These are phyloP conservation scores for Phymanthus crucifer DNA, from an alignment of 92 coral and sea anemone species.

Conservation along the genomic window DNA sequence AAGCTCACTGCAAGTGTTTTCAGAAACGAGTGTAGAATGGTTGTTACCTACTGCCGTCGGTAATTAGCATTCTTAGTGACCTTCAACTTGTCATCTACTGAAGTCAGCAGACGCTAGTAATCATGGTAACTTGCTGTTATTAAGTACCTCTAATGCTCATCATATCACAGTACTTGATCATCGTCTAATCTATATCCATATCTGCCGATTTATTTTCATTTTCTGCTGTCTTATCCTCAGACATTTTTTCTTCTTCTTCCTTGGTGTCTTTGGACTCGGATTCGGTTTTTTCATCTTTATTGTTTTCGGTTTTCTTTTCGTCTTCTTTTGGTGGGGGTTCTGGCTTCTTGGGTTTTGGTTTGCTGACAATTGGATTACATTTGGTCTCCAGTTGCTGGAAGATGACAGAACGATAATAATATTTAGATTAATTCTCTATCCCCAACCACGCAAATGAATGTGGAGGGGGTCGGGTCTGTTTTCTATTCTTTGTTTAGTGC, in stretches of 20 bases:
- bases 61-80: too few relatives aligned
- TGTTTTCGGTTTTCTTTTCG: conserved; percentile 64
- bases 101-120: too few relatives aligned
- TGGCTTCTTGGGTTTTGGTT: conserved; percentile 86
- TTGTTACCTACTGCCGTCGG: too few relatives aligned
- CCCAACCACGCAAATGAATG: too few relatives aligned
- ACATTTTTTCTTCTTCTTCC: conserved; percentile 25
- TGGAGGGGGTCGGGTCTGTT: too few relatives aligned
- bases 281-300: conserved; percentile 20
- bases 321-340: conserved; percentile 92
- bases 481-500: too few relatives aligned
- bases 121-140: too few relatives aligned
- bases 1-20: too few relatives aligned
- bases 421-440: too few relatives aligned
- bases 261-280: conserved; percentile 20
- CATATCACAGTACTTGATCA: neutral
- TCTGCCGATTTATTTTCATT: conserved; percentile 31
- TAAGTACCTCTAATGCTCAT: too few relatives aligned
- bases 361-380: conserved; percentile 80
- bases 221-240: conserved; percentile 37
- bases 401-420: neutral
- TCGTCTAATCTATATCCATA: conserved; percentile 40
- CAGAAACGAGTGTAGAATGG: too few relatives aligned
- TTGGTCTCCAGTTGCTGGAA: conserved; percentile 80
- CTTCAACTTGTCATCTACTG: too few relatives aligned